These are phyloP conservation scores for Stegostoma tigrinum DNA, from an alignment of 2,113 vertebrate genomes.

Conservation along the genomic window DNA sequence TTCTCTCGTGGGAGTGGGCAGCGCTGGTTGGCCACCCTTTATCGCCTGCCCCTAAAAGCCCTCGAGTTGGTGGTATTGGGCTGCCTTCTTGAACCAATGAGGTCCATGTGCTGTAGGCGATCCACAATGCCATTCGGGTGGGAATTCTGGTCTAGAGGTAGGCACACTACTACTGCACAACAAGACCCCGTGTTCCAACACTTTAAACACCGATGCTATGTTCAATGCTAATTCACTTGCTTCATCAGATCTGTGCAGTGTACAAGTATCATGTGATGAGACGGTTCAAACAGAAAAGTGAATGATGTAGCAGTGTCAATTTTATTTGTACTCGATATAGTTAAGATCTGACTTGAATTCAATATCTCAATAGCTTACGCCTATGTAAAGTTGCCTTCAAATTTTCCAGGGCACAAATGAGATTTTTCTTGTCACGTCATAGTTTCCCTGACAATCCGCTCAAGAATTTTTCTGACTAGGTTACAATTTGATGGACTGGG, in stretches of 20 bases:
- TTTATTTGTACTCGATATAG: not conserved
- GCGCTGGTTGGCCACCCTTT: too few species aligned
- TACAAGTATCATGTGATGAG: not conserved
- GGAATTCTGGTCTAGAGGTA: too few species aligned
- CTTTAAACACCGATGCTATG: not conserved
- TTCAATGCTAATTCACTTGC: not conserved
- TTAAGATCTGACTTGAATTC: not conserved
- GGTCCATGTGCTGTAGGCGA: too few species aligned
- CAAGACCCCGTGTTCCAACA: too few species aligned
- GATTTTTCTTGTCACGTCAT: not conserved
- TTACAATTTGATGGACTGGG: not conserved
- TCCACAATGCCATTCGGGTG: too few species aligned
- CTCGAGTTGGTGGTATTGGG: too few species aligned
- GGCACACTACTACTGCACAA: too few species aligned
- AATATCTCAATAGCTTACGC: not conserved
- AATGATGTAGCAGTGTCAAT: not conserved
- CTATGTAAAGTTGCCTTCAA: not conserved
- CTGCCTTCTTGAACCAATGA: too few species aligned
- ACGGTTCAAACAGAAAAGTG: not conserved
- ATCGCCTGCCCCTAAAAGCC: too few species aligned
- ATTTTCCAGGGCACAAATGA: not conserved
- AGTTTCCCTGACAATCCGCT: not conserved
- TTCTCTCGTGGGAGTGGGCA: too few species aligned
- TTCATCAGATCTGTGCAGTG: not conserved
- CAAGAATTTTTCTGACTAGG: not conserved